Conservation (phyloP, 2,113 vertebrate species). For the Halcyon senegalensis region DNA sequence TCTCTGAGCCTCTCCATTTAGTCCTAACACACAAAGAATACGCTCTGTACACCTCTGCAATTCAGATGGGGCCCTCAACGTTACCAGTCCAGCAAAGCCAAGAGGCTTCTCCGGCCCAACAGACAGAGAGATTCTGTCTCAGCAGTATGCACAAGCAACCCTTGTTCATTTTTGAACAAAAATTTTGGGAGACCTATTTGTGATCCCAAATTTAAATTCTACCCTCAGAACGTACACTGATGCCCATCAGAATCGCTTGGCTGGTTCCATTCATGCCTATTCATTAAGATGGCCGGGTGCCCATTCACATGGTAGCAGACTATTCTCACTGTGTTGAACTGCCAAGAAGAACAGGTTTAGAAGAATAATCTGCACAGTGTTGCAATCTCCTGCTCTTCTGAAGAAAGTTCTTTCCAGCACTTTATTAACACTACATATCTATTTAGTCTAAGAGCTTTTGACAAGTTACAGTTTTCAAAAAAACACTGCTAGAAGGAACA, state of each 20-base stretch:
- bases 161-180: not conserved
- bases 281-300: slow-evolving; percentile 31
- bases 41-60: not conserved
- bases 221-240: not conserved
- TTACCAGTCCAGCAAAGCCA: not conserved
- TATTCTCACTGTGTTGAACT: slow-evolving; percentile 7
- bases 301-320: slow-evolving; percentile 39
- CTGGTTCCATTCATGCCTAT: slow-evolving; percentile 60
- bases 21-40: not conserved
- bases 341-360: slow-evolving; percentile 50
- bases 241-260: slow-evolving; percentile 33
- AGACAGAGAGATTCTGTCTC: not conserved
- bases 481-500: not conserved
- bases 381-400: not conserved
- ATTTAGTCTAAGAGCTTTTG: not conserved
- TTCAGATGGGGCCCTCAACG: not conserved
- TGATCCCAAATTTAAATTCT: slow-evolving; percentile 49
- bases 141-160: not conserved
- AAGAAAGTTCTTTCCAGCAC: not conserved
- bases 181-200: slow-evolving; percentile 23
- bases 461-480: not conserved
- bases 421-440: not conserved
- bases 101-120: not conserved
- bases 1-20: not conserved
- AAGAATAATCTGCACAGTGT: slow-evolving; percentile 30